Base-by-base conservation (phyloP, 2,113 vertebrate genomes). In the Himantopus leucocephalus region DNA sequence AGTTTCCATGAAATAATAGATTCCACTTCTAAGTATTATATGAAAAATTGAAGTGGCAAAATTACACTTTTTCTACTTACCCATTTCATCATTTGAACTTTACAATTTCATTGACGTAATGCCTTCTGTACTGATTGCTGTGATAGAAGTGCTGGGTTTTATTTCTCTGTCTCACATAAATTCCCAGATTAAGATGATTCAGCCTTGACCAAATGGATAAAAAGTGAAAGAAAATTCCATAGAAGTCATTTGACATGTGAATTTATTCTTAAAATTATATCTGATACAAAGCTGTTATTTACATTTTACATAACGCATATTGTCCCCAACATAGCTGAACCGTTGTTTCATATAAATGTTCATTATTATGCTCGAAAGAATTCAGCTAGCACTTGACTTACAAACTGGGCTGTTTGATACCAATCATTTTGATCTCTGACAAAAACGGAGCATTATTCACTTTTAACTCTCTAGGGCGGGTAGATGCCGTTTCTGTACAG, bases 71-170 rank as follows among this genome's bases (percentile, higher is more conserved):
- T 93, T 59, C 52, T 67, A 21, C 22, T 92, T 24, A 19, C 27
- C 45, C 80, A 30, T 91, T 95, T 96, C 35, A 47, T 96, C 83
- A 55, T 82, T 94, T 82, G 86, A 97, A 91, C 89, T 97, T 94
- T 34, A 81, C 66, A 53, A 1, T 94, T 87, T 87, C 58, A 39
- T 86, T 87, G 87, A 91, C 3, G 4, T 94, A 94, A 81, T 83
- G 74, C 66, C 62, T 85, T 76, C 81, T 90, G 48, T 73, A 64
- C 66, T 85, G 70, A 79, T 39, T 64, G 35, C 87, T 88, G 58
- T 64, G 84, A 79, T 78, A 79, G 64, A 89, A 91, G 66, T 62
- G 45, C 48, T 1, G 14, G 26, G 27, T 63, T 92, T 96, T 88
- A 75, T 86, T 83, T 86, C 58, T 81, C 68, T 52, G 34, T 93